phyloP scores from a whole-genome alignment of 64 coral and sea anemone genomes.

The Hydrozoanthus tunicans region DNA sequence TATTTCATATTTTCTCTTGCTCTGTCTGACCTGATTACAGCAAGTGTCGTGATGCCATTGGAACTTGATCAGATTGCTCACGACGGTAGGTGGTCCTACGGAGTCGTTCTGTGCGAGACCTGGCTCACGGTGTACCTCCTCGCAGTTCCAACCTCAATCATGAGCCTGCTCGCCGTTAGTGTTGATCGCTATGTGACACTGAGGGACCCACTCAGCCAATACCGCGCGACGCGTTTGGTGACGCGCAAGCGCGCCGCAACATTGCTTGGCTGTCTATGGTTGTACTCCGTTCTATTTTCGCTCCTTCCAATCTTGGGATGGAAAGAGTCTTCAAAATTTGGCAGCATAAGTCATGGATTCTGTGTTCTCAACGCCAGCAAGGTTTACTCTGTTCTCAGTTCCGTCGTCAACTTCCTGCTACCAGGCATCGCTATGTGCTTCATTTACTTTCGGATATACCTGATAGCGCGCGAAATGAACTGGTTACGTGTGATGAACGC shows the following conservation, averaged over 20 bases:
- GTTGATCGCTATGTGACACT: conserved; percentile 72
- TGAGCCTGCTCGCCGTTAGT: conserved; percentile 62
- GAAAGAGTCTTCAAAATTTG: not conserved
- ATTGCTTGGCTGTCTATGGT: conserved; percentile 45
- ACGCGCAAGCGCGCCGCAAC: conserved; percentile 44
- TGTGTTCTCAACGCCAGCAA: conserved; percentile 52
- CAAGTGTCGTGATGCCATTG: conserved; percentile 53
- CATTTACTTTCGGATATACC: conserved; percentile 66
- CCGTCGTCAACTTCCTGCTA: conserved; percentile 65
- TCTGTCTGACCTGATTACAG: conserved; percentile 67
- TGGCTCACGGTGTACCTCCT: conserved; percentile 63
- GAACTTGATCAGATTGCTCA: conserved; percentile 42
- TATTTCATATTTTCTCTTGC: conserved; percentile 72
- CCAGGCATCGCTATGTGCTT: conserved; percentile 62
- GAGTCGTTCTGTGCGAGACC: conserved; percentile 4
- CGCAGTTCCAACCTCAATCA: conserved; percentile 63
- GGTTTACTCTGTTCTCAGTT: conserved; percentile 47
- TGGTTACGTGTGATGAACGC: not conserved
- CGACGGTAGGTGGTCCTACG: conserved; percentile 55
- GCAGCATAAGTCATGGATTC: not conserved
- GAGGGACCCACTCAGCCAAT: conserved; percentile 60
- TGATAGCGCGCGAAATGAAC: conserved; percentile 46
- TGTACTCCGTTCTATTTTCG: conserved; percentile 45
- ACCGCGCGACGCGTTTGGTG: conserved; percentile 39
- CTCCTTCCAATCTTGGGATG: conserved; percentile 63